Evolutionary conservation across 2,113 vertebrate genomes (phyloP).

Genomic region (Glaucidium brasilianum): DNA sequence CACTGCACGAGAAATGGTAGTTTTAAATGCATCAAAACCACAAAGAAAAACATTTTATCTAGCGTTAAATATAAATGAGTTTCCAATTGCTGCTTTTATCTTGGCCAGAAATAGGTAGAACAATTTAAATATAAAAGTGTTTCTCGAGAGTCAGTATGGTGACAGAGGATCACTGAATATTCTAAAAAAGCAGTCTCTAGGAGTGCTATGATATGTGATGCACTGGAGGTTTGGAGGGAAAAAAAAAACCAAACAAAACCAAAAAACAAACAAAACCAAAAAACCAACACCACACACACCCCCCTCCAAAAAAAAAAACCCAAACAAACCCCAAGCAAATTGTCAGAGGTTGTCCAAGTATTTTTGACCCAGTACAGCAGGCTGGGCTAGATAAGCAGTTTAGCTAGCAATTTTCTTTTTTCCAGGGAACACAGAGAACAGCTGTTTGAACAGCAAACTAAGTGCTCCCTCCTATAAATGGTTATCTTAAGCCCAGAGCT

Average conservation of each 20-base stretch:
- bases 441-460: neutral
- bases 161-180: neutral
- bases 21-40: conserved; percentile 4
- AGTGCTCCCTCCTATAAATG: neutral
- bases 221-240: neutral
- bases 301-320: neutral
- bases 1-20: neutral
- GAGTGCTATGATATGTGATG: neutral
- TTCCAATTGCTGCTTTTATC: conserved; percentile 6
- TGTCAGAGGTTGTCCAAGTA: neutral
- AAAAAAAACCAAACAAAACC: neutral
- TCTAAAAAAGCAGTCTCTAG: neutral
- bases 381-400: neutral
- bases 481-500: neutral
- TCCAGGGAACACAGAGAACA: neutral
- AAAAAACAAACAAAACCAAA: too few species aligned
- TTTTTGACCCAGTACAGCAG: neutral
- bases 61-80: conserved; percentile 27
- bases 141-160: neutral
- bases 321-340: neutral
- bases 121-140: neutral
- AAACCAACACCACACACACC: neutral
- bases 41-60: conserved; percentile 22
- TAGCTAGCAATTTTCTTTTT: neutral
- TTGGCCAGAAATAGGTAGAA: neutral